phyloP scores from a whole-genome alignment of 2,888 invertebrate genomes.

The Cantharis nigra region DNA sequence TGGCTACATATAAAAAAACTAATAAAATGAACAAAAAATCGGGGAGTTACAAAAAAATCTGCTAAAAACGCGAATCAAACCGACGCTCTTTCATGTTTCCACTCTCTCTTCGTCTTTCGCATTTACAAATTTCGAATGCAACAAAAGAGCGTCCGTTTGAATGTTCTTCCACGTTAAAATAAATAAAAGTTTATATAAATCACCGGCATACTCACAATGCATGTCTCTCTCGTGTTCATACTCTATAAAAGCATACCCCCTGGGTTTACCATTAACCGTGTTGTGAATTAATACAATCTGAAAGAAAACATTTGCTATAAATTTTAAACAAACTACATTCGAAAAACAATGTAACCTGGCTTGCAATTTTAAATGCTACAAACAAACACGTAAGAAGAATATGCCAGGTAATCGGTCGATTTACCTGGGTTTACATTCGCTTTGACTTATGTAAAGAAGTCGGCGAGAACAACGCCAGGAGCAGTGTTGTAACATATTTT shows the following conservation, averaged over 20 bases:
- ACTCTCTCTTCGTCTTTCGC: background rate
- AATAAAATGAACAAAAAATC: slow-evolving; percentile 36
- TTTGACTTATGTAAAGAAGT: background rate
- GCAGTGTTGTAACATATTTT: background rate
- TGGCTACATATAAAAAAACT: slow-evolving; percentile 57
- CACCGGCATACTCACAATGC: slow-evolving; percentile 86
- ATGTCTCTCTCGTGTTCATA: slow-evolving; percentile 99
- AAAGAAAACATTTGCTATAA: slow-evolving; percentile 44
- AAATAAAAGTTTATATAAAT: background rate
- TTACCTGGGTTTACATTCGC: slow-evolving; percentile 35
- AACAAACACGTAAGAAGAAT: slow-evolving; percentile 20
- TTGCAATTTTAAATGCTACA: slow-evolving; percentile 25
- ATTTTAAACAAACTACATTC: too few relatives aligned
- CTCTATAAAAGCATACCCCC: slow-evolving; percentile 99
- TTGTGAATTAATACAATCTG: slow-evolving; percentile 90
- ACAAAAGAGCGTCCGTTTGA: slow-evolving; percentile 12
- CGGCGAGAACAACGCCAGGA: background rate
- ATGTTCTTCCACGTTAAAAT: background rate
- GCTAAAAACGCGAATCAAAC: background rate
- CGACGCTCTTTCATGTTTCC: background rate
- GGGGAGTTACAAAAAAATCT: background rate
- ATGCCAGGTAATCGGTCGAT: slow-evolving; percentile 12
- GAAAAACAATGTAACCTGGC: slow-evolving; percentile 1
- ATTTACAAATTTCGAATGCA: background rate
- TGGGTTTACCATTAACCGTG: slow-evolving; percentile 86